Conservation (phyloP, 2,113 vertebrate species). For the Cynocephalus volans region DNA sequence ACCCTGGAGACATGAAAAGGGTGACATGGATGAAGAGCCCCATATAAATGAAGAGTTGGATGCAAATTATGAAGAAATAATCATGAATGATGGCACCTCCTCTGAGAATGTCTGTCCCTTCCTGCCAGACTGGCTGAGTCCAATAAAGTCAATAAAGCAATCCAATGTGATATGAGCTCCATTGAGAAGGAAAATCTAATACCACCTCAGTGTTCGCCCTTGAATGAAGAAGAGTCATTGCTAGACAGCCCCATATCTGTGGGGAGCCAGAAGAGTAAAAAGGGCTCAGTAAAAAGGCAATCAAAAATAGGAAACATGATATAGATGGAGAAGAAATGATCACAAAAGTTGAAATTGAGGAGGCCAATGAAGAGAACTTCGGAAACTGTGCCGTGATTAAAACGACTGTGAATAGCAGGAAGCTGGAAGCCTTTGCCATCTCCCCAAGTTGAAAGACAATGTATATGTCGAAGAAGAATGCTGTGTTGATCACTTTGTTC, state of each 20-base stretch:
- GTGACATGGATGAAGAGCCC: conserved; percentile 43
- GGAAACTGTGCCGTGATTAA: conserved; percentile 68
- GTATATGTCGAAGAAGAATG: conserved; percentile 67
- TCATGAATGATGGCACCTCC: neutral
- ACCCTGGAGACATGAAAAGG: neutral
- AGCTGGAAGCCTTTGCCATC: conserved; percentile 31
- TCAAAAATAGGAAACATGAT: conserved; percentile 78
- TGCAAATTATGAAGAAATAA: conserved; percentile 44
- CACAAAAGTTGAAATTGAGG: neutral
- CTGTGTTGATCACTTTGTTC: neutral
- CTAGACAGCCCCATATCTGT: conserved; percentile 67
- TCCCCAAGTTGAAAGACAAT: neutral
- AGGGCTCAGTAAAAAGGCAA: conserved; percentile 71
- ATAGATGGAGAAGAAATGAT: conserved; percentile 79
- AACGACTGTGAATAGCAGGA: conserved; percentile 58
- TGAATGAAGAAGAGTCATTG: conserved; percentile 83
- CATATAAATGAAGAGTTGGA: neutral
- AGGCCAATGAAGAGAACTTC: neutral
- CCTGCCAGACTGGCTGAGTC: conserved; percentile 80
- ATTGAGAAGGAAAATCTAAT: conserved; percentile 60
- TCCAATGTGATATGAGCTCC: conserved; percentile 60
- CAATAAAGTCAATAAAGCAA: conserved; percentile 74
- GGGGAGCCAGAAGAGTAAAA: conserved; percentile 79
- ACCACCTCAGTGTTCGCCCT: conserved; percentile 82
- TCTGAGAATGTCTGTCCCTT: conserved; percentile 51